Evolutionary conservation across 2,113 vertebrate genomes (phyloP).

Genomic region (Physeter macrocephalus): DNA sequence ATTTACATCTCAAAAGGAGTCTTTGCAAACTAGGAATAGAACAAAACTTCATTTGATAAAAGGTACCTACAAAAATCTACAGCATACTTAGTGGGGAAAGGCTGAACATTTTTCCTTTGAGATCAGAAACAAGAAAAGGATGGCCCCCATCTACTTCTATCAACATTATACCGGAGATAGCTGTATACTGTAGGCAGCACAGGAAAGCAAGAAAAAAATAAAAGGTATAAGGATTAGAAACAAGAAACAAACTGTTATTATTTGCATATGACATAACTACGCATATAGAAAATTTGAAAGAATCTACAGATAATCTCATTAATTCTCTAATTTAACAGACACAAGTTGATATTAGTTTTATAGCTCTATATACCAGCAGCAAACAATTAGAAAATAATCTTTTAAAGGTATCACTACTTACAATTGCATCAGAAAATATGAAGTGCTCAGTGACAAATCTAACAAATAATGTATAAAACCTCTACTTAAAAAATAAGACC

Average conservation of each 20-base stretch:
- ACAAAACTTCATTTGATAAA: not conserved
- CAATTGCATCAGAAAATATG: not conserved
- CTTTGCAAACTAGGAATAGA: not conserved
- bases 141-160: not conserved
- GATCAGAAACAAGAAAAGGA: not conserved
- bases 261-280: not conserved
- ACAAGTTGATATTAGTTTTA: not conserved
- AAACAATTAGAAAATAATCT: slow-evolving; percentile 10
- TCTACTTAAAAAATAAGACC: not conserved
- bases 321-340: not conserved
- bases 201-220: not conserved
- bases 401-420: not conserved
- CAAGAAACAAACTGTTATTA: not conserved
- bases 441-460: not conserved
- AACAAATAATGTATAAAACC: not conserved
- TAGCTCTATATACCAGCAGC: not conserved
- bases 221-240: not conserved
- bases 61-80: not conserved
- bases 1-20: not conserved
- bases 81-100: not conserved
- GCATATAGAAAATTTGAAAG: not conserved
- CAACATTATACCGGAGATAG: not conserved
- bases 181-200: not conserved
- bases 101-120: not conserved
- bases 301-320: not conserved